Evolutionary conservation across 2,888 invertebrate species (phyloP).

Genomic region (Theodoxus fluviatilis): DNA sequence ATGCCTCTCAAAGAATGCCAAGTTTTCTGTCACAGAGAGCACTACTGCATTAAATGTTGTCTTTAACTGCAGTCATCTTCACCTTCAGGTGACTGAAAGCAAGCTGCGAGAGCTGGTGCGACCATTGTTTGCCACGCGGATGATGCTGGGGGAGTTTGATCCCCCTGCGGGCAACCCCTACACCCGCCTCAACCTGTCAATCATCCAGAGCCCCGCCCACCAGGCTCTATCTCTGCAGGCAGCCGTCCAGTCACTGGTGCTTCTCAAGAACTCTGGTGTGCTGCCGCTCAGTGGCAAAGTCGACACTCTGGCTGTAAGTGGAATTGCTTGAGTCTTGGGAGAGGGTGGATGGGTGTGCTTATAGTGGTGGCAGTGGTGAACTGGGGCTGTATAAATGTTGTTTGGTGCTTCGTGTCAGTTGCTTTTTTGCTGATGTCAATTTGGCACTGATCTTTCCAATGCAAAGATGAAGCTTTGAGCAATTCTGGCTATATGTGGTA

Average conservation of each 20-base stretch:
- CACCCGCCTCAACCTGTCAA: constrained; percentile 22
- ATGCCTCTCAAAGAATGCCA: too few relatives aligned
- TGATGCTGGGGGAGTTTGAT: constrained; percentile 38
- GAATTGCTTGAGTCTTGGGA: neutral
- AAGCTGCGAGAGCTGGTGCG: constrained; percentile 27
- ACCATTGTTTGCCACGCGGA: constrained; percentile 33
- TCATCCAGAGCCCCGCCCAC: constrained; percentile 28
- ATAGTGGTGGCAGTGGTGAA: too few relatives aligned
- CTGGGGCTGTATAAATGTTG: too few relatives aligned
- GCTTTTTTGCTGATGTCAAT: too few relatives aligned
- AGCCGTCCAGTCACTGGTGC: constrained; percentile 22
- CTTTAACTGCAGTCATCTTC: too few relatives aligned
- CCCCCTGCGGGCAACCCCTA: constrained; percentile 43
- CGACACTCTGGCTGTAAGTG: neutral
- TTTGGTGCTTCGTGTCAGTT: too few relatives aligned
- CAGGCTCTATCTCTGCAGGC: constrained; percentile 23
- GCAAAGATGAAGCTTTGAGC: too few relatives aligned
- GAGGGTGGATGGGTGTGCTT: neutral
- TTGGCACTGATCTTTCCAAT: too few relatives aligned
- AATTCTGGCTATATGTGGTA: too few relatives aligned
- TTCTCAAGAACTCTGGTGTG: constrained; percentile 23
- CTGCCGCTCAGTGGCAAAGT: constrained; percentile 16
- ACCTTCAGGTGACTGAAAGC: constrained; percentile 25
- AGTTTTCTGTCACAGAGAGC: too few relatives aligned
- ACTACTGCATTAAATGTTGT: too few relatives aligned